Conservation (phyloP, 2,797 vertebrate species). For the Nasua narica region DNA sequence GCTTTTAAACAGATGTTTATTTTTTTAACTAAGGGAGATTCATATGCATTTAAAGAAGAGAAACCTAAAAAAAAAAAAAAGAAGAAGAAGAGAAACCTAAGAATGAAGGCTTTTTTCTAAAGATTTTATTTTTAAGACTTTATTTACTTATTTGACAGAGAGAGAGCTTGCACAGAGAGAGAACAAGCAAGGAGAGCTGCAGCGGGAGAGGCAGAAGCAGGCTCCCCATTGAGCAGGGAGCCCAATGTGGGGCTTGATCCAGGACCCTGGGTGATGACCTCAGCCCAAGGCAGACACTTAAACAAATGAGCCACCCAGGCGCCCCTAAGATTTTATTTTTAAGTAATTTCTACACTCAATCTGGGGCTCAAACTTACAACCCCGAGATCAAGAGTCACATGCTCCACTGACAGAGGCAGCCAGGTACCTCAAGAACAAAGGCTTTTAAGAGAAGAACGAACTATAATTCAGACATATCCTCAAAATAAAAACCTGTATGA, state of each 20-base stretch:
- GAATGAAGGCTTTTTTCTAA: background rate
- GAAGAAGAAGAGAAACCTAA: conserved; percentile 2
- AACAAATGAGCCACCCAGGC: too few species aligned
- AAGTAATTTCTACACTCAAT: background rate
- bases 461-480: background rate
- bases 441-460: background rate
- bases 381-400: background rate
- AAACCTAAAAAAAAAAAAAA: too few species aligned
- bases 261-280: too few species aligned
- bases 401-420: background rate
- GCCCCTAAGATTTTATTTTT: background rate
- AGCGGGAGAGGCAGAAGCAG: background rate
- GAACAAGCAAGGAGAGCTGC: background rate
- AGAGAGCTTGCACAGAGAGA: background rate
- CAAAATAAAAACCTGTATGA: background rate
- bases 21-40: conserved; percentile 7
- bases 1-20: background rate
- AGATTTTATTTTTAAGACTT: background rate
- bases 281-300: too few species aligned
- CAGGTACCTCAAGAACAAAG: background rate
- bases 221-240: background rate
- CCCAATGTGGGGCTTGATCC: too few species aligned
- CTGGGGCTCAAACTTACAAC: background rate
- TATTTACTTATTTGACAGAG: background rate
- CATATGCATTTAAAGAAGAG: background rate